phyloP scores from a whole-genome alignment of 2,113 vertebrate species.

The Rhynchopsitta pachyrhyncha region DNA sequence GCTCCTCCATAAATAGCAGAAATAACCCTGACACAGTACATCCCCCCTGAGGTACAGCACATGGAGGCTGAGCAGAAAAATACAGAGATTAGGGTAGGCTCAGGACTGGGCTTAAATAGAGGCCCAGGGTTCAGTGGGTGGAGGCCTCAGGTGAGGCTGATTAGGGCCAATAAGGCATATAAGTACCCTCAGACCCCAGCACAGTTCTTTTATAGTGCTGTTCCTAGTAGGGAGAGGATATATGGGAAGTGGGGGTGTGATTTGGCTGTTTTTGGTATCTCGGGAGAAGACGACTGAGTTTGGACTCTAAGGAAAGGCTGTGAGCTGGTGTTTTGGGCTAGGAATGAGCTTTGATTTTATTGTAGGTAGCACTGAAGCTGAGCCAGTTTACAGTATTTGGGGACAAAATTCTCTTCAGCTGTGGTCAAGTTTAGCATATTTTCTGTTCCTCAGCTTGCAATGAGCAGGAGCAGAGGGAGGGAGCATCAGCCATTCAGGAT shows the following conservation, averaged over 20 bases:
- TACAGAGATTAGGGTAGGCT: rapidly evolving
- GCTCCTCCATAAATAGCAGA: rapidly evolving
- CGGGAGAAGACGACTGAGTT: rapidly evolving
- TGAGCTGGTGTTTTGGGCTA: background rate
- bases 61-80: rapidly evolving
- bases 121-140: background rate
- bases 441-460: background rate
- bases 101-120: background rate
- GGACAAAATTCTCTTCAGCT: background rate
- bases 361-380: rapidly evolving
- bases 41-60: rapidly evolving
- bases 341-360: background rate
- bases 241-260: no score
- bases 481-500: background rate
- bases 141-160: background rate
- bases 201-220: rapidly evolving
- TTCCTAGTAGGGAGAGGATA: rapidly evolving
- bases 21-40: rapidly evolving
- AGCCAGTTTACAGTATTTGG: background rate
- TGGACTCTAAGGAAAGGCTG: background rate
- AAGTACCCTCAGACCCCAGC: background rate
- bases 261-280: rapidly evolving
- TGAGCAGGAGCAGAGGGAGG: background rate
- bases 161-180: background rate
- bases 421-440: background rate